Conservation (phyloP, 1,140 invertebrate species). For the Lepidotrigona ventralis region DNA sequence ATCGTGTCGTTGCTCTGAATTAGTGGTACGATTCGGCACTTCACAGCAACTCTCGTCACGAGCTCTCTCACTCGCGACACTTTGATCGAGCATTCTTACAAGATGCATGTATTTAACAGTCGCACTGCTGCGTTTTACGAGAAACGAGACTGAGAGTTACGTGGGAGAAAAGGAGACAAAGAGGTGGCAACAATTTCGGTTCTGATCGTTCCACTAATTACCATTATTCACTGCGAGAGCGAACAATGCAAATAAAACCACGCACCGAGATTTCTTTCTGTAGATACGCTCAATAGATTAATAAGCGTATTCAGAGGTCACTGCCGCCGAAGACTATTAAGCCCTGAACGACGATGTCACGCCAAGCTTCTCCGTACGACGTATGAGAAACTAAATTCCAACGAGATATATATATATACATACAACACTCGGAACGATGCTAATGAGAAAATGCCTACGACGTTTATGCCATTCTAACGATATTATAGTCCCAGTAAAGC, state of each 20-base stretch:
- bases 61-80: neutral
- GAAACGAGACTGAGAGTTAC: neutral
- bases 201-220: neutral
- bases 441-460: slow-evolving; percentile 26
- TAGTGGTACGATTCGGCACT: neutral
- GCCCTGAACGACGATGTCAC: slow-evolving; percentile 39
- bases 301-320: slow-evolving; percentile 68
- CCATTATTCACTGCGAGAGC: neutral
- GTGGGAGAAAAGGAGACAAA: neutral
- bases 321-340: slow-evolving; percentile 57
- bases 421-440: neutral
- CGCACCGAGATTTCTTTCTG: slow-evolving; percentile 54
- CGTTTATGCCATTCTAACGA: slow-evolving; percentile 19
- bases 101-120: too few species aligned
- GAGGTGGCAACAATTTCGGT: neutral
- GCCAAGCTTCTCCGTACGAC: neutral
- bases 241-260: slow-evolving; percentile 14
- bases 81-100: too few species aligned
- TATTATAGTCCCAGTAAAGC: neutral
- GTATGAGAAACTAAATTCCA: slow-evolving; percentile 34
- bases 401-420: neutral
- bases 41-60: neutral
- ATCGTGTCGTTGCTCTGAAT: neutral
- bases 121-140: too few species aligned
- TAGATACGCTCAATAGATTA: slow-evolving; percentile 67